Percentiles rank a stretch among this genome's conserved stretches.
Conservation (phyloP, 2,113 vertebrate species). For the Typhlomys cinereus region DNA sequence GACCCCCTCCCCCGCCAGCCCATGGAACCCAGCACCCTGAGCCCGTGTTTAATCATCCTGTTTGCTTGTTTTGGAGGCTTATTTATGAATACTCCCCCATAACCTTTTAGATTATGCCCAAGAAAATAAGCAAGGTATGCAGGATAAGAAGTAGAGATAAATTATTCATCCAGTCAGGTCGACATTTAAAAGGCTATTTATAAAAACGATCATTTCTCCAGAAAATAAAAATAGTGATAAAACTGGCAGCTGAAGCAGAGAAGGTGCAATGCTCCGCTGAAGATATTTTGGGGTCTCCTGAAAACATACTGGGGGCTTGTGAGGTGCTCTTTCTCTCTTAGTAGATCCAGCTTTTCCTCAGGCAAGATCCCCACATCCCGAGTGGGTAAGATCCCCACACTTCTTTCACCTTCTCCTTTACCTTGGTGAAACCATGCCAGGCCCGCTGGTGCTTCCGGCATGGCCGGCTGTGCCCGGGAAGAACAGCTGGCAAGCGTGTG, state of each 20-base stretch:
- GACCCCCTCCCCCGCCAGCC: background rate
- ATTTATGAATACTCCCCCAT: background rate
- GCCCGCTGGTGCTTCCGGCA: too few species aligned
- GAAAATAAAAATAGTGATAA: conserved; percentile 76
- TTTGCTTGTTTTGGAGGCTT: fast-evolving
- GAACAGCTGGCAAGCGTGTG: background rate
- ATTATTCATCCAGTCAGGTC: conserved; percentile 55
- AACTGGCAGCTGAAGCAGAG: conserved; percentile 29
- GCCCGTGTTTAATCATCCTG: too few species aligned
- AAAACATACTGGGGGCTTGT: background rate
- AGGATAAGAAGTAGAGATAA: conserved; percentile 22
- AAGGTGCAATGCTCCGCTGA: background rate
- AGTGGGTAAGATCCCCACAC: too few species aligned
- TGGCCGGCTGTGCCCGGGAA: background rate
- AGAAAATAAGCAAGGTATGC: background rate
- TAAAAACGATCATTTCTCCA: conserved; percentile 68
- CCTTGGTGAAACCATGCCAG: background rate
- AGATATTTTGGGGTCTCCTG: conserved; percentile 12
- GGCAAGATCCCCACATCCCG: background rate
- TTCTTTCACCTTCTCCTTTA: background rate
- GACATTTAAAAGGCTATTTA: conserved; percentile 78
- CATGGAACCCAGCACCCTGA: fast-evolving
- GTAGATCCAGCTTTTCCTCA: background rate
- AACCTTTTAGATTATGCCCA: background rate
- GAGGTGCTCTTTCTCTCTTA: background rate